These are phyloP conservation scores for Poeciliopsis retropinna DNA, from an alignment of 2,113 vertebrate species.

Conservation along the genomic window DNA sequence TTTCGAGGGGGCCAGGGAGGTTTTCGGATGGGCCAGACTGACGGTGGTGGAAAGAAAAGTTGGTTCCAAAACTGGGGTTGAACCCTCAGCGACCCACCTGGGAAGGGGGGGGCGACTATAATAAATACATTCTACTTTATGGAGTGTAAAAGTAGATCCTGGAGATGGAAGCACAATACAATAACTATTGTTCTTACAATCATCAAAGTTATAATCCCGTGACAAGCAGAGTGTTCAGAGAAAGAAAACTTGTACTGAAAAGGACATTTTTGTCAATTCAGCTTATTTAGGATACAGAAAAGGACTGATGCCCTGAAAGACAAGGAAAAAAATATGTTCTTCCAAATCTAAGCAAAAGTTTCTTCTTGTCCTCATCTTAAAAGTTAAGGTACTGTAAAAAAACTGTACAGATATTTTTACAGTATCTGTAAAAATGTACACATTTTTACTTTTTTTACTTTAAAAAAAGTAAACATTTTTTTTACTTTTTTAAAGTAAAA, in stretches of 20 bases:
- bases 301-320: not conserved
- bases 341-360: not conserved
- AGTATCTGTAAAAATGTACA: no score
- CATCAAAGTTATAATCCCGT: not conserved
- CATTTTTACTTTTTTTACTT: no score
- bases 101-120: slow-evolving; percentile 38
- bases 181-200: not conserved
- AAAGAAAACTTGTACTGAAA: not conserved
- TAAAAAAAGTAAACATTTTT: no score
- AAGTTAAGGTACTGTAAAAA: no score
- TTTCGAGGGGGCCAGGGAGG: slow-evolving; percentile 74
- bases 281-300: not conserved
- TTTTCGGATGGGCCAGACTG: slow-evolving; percentile 76
- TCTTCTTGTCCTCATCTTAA: not conserved
- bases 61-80: slow-evolving; percentile 51
- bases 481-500: no score
- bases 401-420: no score
- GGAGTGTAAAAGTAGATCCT: not conserved
- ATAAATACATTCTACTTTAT: not conserved
- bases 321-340: not conserved
- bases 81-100: slow-evolving; percentile 33
- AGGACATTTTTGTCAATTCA: not conserved
- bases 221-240: no score
- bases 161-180: not conserved
- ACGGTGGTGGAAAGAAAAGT: slow-evolving; percentile 75